Percentiles rank a stretch among this genome's conserved stretches.
Conservation (phyloP, 2,797 vertebrate species). For the Picus viridis region DNA sequence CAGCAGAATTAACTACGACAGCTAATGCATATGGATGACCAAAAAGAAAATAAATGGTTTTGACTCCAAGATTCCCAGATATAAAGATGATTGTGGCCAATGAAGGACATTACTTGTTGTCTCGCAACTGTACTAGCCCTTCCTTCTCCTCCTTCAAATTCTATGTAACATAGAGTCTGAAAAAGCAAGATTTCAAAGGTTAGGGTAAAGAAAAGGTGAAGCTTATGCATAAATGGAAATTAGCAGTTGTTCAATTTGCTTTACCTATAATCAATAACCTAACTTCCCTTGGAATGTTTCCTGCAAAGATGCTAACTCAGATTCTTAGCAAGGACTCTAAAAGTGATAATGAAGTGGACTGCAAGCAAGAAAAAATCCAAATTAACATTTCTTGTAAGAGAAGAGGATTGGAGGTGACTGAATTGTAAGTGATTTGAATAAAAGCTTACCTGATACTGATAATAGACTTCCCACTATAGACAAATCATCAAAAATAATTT, state of each 20-base stretch:
- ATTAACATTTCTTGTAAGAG: background rate
- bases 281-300: background rate
- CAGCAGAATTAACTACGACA: background rate
- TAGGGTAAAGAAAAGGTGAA: background rate
- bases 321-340: background rate
- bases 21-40: background rate
- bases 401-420: background rate
- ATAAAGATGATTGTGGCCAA: background rate
- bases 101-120: background rate
- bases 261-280: background rate
- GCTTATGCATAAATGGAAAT: background rate
- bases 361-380: background rate
- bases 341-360: background rate
- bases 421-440: background rate
- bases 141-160: background rate
- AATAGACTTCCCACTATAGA: background rate
- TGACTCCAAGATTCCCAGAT: background rate
- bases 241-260: background rate
- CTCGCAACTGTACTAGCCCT: background rate
- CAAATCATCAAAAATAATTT: background rate
- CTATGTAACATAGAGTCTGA: background rate
- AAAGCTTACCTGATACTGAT: background rate
- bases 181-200: background rate
- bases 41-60: background rate
- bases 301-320: background rate